phyloP scores from a whole-genome alignment of 2,113 vertebrate species.

The Machaerirhynchus nigripectus region DNA sequence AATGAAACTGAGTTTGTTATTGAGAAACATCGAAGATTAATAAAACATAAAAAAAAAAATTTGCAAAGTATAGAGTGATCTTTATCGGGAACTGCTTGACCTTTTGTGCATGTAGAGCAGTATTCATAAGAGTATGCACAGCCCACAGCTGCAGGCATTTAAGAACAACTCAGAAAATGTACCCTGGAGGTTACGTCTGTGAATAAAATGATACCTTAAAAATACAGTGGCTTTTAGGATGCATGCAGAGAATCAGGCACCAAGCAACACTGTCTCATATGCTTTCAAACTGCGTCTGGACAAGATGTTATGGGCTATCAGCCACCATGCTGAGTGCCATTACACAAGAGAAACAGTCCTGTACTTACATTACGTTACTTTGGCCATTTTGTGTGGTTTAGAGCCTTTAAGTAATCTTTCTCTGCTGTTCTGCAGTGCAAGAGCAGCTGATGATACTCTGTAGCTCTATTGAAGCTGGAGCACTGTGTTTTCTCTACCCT shows the following conservation, averaged over 20 bases:
- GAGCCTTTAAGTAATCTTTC: neutral
- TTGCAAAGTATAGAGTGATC: neutral
- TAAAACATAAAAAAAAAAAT: neutral
- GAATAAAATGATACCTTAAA: neutral
- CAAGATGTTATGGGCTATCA: neutral
- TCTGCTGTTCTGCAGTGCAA: neutral
- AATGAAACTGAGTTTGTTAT: neutral
- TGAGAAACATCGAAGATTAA: neutral
- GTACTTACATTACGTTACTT: neutral
- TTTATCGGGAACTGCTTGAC: neutral
- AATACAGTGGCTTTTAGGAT: neutral
- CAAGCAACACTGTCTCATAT: neutral
- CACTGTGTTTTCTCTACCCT: neutral
- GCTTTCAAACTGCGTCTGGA: neutral
- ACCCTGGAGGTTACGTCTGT: neutral
- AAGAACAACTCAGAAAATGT: neutral
- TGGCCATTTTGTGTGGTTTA: neutral
- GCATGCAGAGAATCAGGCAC: neutral
- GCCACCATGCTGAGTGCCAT: neutral
- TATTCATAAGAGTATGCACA: neutral
- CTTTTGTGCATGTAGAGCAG: neutral
- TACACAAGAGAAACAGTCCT: neutral
- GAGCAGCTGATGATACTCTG: neutral
- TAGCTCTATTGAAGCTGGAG: neutral
- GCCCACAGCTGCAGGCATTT: neutral